Evolutionary conservation across 2,888 invertebrate species (phyloP).

Genomic region (Rhingia campestris): DNA sequence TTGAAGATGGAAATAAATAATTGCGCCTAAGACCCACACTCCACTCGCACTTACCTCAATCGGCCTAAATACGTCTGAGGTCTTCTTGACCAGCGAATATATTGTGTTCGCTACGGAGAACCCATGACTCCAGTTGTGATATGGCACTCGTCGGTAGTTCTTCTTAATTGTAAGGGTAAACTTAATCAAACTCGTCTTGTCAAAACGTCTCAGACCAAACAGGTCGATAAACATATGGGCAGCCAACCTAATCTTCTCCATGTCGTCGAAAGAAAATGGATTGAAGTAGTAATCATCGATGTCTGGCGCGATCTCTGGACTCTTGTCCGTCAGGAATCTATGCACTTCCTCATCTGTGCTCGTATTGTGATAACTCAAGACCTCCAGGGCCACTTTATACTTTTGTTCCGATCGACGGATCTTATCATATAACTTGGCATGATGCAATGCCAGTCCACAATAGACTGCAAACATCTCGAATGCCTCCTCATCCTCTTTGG

Average conservation of each 20-base stretch:
- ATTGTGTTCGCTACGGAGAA: conserved; percentile 94
- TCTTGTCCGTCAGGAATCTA: conserved; percentile 75
- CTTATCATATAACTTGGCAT: conserved; percentile 92
- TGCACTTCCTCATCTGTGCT: conserved; percentile 89
- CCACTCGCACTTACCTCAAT: conserved; percentile 84
- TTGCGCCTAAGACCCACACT: conserved; percentile 48
- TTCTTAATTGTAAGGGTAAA: conserved; percentile 92
- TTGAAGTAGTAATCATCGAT: conserved; percentile 88
- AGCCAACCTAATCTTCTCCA: conserved; percentile 88
- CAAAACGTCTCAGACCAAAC: conserved; percentile 87
- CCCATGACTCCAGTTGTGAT: conserved; percentile 95
- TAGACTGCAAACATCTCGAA: conserved; percentile 93
- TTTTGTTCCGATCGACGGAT: conserved; percentile 92
- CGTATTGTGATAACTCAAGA: conserved; percentile 92
- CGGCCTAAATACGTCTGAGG: conserved; percentile 84
- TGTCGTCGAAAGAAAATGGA: conserved; percentile 87
- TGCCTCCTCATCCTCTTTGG: conserved; percentile 89
- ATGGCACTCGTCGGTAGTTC: conserved; percentile 92
- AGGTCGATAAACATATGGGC: conserved; percentile 90
- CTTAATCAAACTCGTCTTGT: conserved; percentile 86
- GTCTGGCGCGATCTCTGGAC: conserved; percentile 77
- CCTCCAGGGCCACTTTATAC: conserved; percentile 91
- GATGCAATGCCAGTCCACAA: conserved; percentile 92
- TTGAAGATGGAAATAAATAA: background rate
- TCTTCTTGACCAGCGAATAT: conserved; percentile 88